These are phyloP conservation scores for Chelmon rostratus DNA, from an alignment of 2,797 vertebrate genomes.

Conservation along the genomic window DNA sequence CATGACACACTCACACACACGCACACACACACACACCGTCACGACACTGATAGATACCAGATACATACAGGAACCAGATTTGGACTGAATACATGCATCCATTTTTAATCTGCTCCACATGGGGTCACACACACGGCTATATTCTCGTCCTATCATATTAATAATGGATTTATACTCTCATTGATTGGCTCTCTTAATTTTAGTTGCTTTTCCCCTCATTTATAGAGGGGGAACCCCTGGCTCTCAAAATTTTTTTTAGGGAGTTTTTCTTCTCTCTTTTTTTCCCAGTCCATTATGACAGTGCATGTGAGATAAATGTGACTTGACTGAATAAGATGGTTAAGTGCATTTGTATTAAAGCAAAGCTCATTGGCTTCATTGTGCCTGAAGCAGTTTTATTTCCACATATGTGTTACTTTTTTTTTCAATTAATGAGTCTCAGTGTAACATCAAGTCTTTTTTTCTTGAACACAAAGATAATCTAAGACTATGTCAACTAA, in stretches of 20 bases:
- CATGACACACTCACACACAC: conserved; percentile 32
- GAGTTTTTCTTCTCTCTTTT: not conserved
- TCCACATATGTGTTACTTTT: not conserved
- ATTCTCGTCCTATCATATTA: not conserved
- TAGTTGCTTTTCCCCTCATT: not conserved
- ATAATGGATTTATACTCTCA: not conserved
- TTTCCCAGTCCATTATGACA: no score
- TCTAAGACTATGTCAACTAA: not conserved
- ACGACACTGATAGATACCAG: conserved; percentile 61
- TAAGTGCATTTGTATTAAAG: not conserved
- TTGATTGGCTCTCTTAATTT: not conserved
- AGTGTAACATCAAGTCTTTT: not conserved
- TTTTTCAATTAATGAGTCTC: not conserved
- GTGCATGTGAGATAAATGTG: not conserved
- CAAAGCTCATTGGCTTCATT: not conserved
- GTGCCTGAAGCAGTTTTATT: not conserved
- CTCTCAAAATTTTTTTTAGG: not conserved
- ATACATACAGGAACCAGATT: conserved; percentile 54
- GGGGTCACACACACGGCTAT: conserved; percentile 1
- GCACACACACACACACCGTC: not conserved
- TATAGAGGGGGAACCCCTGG: not conserved
- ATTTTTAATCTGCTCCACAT: conserved; percentile 75
- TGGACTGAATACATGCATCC: conserved; percentile 62
- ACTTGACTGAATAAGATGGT: not conserved
- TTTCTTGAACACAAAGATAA: not conserved